Evolutionary conservation across 2,113 vertebrate genomes (phyloP).

Genomic region (Syngnathoides biaculeatus): DNA sequence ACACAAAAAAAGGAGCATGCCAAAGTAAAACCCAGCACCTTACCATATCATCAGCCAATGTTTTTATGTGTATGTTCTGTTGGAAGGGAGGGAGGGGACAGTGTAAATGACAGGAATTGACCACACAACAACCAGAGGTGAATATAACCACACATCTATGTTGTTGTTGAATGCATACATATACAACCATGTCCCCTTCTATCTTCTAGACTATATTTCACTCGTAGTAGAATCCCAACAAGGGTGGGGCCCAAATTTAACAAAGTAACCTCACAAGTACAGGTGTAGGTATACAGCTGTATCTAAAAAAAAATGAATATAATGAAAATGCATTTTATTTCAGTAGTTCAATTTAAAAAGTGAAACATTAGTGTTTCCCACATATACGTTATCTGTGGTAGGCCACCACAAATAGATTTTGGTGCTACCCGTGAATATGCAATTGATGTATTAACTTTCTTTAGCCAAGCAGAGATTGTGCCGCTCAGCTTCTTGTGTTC

Average conservation of each 20-base stretch:
- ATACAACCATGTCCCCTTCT: constrained; percentile 4
- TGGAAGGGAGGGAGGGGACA: constrained; percentile 77
- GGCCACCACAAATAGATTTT: too few relatives aligned
- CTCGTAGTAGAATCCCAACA: constrained; percentile 3
- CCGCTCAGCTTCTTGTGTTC: too few relatives aligned
- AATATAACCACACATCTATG: constrained; percentile 17
- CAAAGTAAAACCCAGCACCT: constrained; percentile 76
- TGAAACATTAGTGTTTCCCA: too few relatives aligned
- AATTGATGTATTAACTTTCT: too few relatives aligned
- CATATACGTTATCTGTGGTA: too few relatives aligned
- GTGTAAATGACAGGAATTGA: constrained; percentile 69
- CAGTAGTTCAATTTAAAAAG: not conserved
- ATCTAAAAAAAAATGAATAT: not conserved
- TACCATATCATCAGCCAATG: constrained; percentile 99
- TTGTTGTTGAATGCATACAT: constrained; percentile 28
- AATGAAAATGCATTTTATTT: not conserved
- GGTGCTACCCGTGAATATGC: too few relatives aligned
- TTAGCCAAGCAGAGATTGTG: too few relatives aligned
- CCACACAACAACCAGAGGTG: constrained; percentile 48
- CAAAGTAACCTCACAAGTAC: not conserved
- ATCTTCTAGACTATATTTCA: not conserved
- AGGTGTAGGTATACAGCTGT: not conserved
- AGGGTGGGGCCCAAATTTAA: not conserved
- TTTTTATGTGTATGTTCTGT: constrained; percentile 99
- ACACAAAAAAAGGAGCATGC: constrained; percentile 42